Percentiles rank a stretch among this genome's conserved stretches.
Conservation (phyloP, 2,113 vertebrate genomes). For the Procapra przewalskii region DNA sequence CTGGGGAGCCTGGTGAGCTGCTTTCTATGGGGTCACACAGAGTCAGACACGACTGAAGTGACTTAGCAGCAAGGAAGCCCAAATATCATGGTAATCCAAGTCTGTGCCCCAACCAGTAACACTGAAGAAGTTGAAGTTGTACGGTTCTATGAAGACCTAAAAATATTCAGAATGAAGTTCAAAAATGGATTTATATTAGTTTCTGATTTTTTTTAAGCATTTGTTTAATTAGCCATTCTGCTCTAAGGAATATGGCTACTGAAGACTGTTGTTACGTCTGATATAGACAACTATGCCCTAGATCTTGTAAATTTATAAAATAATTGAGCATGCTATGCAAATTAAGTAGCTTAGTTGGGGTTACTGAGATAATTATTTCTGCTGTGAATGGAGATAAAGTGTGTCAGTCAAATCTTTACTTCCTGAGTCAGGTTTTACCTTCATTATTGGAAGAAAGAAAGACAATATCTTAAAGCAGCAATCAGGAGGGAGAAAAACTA, state of each 20-base stretch:
- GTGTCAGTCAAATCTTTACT: not conserved
- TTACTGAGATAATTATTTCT: conserved; percentile 8
- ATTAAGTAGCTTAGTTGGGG: conserved; percentile 16
- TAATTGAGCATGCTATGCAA: conserved; percentile 18
- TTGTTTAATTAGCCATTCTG: not conserved
- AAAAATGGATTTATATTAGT: not conserved
- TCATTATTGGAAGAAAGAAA: not conserved
- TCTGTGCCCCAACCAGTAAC: not conserved
- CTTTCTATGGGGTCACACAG: rapidly evolving
- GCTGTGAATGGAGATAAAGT: not conserved
- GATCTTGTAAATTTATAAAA: conserved; percentile 46
- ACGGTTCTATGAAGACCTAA: not conserved
- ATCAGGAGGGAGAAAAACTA: not conserved
- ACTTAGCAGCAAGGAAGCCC: no score
- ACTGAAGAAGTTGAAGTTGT: not conserved
- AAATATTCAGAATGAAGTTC: not conserved
- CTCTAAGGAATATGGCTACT: not conserved
- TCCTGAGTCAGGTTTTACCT: not conserved
- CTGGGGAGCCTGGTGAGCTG: no score
- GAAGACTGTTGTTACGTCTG: conserved; percentile 19
- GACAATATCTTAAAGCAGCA: not conserved
- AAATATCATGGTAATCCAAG: not conserved
- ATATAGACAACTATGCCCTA: not conserved
- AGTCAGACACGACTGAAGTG: no score
- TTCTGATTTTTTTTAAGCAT: not conserved